Evolutionary conservation across 2,888 invertebrate genomes (phyloP), one percentile per base, ranked within the genome.

Genomic region (Rhogogaster chlorosoma): DNA sequence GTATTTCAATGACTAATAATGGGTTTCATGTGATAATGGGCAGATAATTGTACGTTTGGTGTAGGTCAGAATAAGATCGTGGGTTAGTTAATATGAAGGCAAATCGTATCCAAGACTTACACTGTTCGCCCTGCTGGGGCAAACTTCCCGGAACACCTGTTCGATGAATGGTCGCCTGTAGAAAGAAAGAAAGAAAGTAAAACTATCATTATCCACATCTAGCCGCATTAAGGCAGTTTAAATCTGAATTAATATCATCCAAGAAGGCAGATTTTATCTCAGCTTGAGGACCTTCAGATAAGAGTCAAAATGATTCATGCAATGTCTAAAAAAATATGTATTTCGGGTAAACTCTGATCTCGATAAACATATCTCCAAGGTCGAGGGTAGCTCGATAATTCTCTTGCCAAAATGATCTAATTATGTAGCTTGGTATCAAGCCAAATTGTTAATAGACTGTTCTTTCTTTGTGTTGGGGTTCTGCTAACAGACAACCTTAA

Each of bases 141-240:
- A 96, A 94, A 96, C 95, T 95, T 96, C 96, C 94, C 96, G 96
- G 95, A 96, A 97, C 94, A 97, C 96, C 94, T 96, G 95, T 95
- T 97, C 97, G 93, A 97, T 96, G 89, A 97, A 95, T 90, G 95
- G 95, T 95, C 97, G 96, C 94, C 97, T 97, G 94, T 80, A 94
- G 89, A 89, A 90, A n/a, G n/a, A n/a, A n/a, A n/a, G n/a, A 93
- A 90, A 90, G 89, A 87, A 87, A 87, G n/a, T n/a, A n/a, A 85
- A 53, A 45, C 7, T n/a, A n/a, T 38, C 6, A 26, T 57, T 22
- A 70, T 9, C n/a, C 49, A 36, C 49, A 36, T 32, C 7, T 2
- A n/a, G n/a, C 12, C 26, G 4, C 26, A n/a, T 4, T 18, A 22
- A 22, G 32, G 61, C n/a, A 38, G n/a, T 49, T 57, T 64, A 26